A percentile compares a stretch with the other conserved stretches of the same genome.
Evolutionary conservation across 92 coral and sea anemone genomes (phyloP).

Genomic region (Phenganax marumi): DNA sequence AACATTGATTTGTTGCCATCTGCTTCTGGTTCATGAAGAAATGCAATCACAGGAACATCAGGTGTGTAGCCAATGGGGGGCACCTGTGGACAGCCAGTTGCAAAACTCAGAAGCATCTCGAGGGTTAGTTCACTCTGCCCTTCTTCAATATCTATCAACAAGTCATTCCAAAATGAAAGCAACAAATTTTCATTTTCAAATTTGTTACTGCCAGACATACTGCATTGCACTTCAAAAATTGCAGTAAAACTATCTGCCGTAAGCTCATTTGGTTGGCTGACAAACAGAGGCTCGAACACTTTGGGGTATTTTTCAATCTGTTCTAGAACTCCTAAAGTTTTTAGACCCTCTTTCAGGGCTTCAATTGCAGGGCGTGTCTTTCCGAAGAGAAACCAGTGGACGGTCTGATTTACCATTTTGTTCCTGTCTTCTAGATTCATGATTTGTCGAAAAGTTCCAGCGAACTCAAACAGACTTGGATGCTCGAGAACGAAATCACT

Average conservation of each 20-base stretch:
- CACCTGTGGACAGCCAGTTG: not conserved
- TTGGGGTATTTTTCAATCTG: slow-evolving; percentile 20
- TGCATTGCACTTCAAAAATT: not conserved
- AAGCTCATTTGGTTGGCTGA: not conserved
- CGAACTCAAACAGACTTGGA: not conserved
- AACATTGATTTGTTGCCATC: not conserved
- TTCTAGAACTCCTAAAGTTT: slow-evolving; percentile 39
- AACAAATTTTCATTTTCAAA: not conserved
- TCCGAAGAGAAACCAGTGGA: slow-evolving; percentile 40
- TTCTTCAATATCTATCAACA: not conserved
- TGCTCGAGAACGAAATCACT: not conserved
- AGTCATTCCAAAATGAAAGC: slow-evolving; percentile 2
- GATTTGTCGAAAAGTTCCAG: not conserved
- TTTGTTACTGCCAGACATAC: not conserved
- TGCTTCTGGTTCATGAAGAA: slow-evolving; percentile 12
- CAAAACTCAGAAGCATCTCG: slow-evolving; percentile 10
- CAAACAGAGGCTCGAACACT: slow-evolving; percentile 12
- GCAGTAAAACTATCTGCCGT: not conserved
- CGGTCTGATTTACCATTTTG: slow-evolving; percentile 27
- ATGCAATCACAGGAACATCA: not conserved
- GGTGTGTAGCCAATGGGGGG: slow-evolving; percentile 14
- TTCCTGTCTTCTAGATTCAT: slow-evolving; percentile 11
- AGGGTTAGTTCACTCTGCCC: not conserved
- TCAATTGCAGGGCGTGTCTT: slow-evolving; percentile 44
- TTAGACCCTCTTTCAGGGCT: slow-evolving; percentile 42